These are phyloP conservation scores for Salmo trutta DNA, from an alignment of 2,797 vertebrate genomes.

Conservation along the genomic window DNA sequence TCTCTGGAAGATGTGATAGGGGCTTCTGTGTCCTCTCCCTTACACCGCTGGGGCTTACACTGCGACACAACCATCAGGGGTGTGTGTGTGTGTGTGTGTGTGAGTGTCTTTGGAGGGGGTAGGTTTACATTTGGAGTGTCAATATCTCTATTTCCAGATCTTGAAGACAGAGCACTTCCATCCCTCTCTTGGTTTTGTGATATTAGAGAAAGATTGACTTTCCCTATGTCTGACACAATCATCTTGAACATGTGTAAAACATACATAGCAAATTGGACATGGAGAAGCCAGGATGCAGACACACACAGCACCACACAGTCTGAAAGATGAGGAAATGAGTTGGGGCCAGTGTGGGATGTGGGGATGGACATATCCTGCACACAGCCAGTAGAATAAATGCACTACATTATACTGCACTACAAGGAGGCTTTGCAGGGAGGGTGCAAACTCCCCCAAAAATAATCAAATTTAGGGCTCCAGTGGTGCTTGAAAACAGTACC, in stretches of 20 bases:
- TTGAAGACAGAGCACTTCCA: neutral
- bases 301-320: conserved; percentile 6
- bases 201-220: conserved; percentile 12
- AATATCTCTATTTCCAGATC: conserved; percentile 1
- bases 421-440: neutral
- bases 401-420: conserved; percentile 9
- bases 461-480: conserved; percentile 72
- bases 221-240: conserved; percentile 9
- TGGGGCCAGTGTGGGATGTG: conserved; percentile 44
- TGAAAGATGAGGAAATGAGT: conserved; percentile 17
- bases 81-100: conserved; percentile 6
- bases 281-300: too few species aligned
- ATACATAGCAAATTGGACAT: neutral
- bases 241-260: neutral
- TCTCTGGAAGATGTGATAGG: conserved; percentile 45
- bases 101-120: conserved; percentile 2
- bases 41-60: conserved; percentile 17
- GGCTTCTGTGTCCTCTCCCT: conserved; percentile 43
- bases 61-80: neutral
- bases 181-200: neutral
- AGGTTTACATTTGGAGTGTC: neutral
- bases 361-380: conserved; percentile 27
- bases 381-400: conserved; percentile 37
- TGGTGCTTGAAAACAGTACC: conserved; percentile 71
- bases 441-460: conserved; percentile 33